Evolutionary conservation across 2,113 vertebrate genomes (phyloP), one percentile per base, ranked within the genome.

Genomic region (Porphyrio hochstetteri): DNA sequence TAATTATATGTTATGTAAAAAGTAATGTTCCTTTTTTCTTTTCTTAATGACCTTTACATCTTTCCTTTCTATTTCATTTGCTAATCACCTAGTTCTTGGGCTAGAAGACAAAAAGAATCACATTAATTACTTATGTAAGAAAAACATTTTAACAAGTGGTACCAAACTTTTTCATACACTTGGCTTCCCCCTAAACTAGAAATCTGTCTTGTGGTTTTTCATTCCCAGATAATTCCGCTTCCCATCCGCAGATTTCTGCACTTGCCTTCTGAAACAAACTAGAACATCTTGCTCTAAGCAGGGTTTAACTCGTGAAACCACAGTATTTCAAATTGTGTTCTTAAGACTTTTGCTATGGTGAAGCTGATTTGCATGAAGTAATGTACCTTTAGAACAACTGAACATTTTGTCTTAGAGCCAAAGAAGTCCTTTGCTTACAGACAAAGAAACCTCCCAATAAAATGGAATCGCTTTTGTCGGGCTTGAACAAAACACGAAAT

Each of bases 1-100:
- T 96, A 95, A 94, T 94, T 91, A 84, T 29, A 84, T 35, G 53
- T 72, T 95, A 93, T 35, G 33, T 76, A 93, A 95, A 80, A 80
- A 86, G 60, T 31, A 93, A 74, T 70, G 48, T 57, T 92, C 53
- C 14, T 71, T 76, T 82, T 89, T 80, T 29, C n/a, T 86, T 79
- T 67, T 16, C 55, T 74, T 86, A 95, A 86, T 76, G 74, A 91
- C 61, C 96, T 92, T 40, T 78, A 92, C 64, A 86, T 81, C 64
- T 81, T 91, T 77, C 53, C n/a, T 80, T 72, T 52, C 61, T 59
- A 61, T 90, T 93, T 90, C n/a, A 83, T 77, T 93, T 86, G 71
- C 48, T 95, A 84, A 92, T 88, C 79, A 75, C 42, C 52, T 74
- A 81, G 71, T 81, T 92, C 82, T 82, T 71, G 52, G 36, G 28